Evolutionary conservation across 53 echinoderm and acorn worm genomes (phyloP), one percentile per base, ranked within the genome.

Genomic region (Temnopleurus reevesii): DNA sequence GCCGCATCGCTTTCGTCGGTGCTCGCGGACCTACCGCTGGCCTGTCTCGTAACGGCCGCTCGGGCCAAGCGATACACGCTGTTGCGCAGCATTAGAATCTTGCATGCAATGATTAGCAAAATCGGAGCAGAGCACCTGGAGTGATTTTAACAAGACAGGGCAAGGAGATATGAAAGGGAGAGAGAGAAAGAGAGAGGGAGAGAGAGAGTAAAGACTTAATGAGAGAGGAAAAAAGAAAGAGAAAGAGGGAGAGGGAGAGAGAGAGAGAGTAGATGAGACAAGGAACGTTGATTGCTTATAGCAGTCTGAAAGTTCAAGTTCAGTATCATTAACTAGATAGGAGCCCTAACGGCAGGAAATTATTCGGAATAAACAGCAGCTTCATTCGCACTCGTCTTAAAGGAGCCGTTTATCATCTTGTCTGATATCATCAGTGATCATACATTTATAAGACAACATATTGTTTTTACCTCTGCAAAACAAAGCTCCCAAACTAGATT

Each of bases 111-210:
- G 88, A 87, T 87, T 65, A 87, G 53, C 88, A 66, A 87, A 71
- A 66, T 87, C 65, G 88, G 5, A 87, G 47, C 46, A 35, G 49
- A 53, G 71, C 66, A 87, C 88, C 88, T 66, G 88, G 65, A 34
- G 65, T 87, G 88, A 87, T 71, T 87, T 87, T 87, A 87, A 87
- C 88, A 66, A 87, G 88, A 64, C 65, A 71, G 76, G 88, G 88
- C 88, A 87, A 51, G 33, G 17, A 61, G 41, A 46, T 41, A 54
- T 33, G 55, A 30, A 43, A 59, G 56, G 23, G 56, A 60, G 85
- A 45, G 85, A 85, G 3, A 43, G 77, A 77, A 46, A 45, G 77
- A 77, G 46, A 51, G 9, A 28, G 61, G 51, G 6, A 56, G 83
- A 34, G 55, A 53, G 57, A 53, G 81, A 46, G 27, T 33, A 71